These are phyloP conservation scores for Hormiphora californensis DNA, from an alignment of 37 sponge, comb jelly and placozoan species.

Conservation along the genomic window DNA sequence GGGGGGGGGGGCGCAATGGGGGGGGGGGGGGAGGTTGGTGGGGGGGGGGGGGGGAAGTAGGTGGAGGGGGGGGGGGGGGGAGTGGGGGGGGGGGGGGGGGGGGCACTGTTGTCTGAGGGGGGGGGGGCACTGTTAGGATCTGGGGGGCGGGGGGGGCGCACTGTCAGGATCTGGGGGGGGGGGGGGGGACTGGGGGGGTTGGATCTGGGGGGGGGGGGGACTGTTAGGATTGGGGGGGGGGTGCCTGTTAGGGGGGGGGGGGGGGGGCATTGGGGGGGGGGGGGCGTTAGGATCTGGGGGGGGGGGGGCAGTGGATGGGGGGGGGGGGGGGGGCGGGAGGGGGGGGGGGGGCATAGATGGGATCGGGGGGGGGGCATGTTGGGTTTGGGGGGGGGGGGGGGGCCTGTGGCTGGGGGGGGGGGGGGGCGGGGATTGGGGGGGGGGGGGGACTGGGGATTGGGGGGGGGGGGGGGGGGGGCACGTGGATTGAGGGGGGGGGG, in stretches of 20 bases:
- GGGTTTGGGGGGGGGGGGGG: no score
- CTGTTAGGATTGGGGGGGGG: no score
- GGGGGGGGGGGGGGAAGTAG: neutral
- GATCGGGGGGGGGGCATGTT: no score
- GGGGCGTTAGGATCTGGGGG: neutral
- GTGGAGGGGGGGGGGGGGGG: neutral
- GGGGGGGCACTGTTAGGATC: no score
- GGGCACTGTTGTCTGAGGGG: neutral
- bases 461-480: no score
- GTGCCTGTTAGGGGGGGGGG: constrained; percentile 14
- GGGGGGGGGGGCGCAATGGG: neutral
- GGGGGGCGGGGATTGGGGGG: no score
- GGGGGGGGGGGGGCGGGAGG: no score
- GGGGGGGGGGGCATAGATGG: no score
- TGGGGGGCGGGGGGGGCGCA: neutral
- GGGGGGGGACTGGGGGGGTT: neutral
- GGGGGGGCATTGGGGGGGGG: constrained; percentile 39
- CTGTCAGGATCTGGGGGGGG: neutral
- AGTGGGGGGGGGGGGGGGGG: neutral
- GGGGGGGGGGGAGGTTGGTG: neutral
- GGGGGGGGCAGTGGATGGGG: neutral
- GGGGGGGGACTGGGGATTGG: no score
- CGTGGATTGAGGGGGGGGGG: no score
- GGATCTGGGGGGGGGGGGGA: no score
- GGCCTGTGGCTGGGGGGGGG: no score